Evolutionary conservation across 92 coral and sea anemone species (phyloP), one percentile per base, ranked within the genome.

Genomic region (Porites cylindrica): DNA sequence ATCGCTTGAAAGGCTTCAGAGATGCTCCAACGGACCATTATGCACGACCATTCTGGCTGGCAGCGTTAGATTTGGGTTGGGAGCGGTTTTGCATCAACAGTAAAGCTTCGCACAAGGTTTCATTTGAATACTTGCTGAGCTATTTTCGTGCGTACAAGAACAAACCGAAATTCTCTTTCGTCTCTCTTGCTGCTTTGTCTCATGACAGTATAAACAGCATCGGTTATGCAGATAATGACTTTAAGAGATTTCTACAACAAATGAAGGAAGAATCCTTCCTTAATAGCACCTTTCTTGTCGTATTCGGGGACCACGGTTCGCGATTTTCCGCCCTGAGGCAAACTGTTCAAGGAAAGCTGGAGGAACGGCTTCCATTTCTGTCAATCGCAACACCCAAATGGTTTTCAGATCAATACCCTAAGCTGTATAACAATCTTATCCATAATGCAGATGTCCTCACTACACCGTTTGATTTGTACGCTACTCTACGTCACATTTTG

Each of bases 391-490:
- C 86, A 52, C 98, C 98, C 14, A 23, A 59, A 13, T 94, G 98
- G 98, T 94, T 94, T 77, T 53, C 75, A n/a, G 29, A 72, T 76
- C 81, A 88, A 51, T 86, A 88, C 83, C 87, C 94, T 1, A 69
- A 85, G 1, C 11, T 93, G 38, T 84, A 79, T 66, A 72, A 84
- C 38, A 72, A 78, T 14, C 68, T 95, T 18, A 68, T 83, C 50
- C 89, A 63, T n/a, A 95, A 95, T 74, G 80, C 95, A 24, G 66
- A 84, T 19, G 69, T 87, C 50, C 83, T 95, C 23, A 95, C 96
- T 13, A 78, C 98, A 4, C 96, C 94, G 38, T 95, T 95, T 73
- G 98, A 95, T 61, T 88, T 94, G 4, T 91, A 93, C 76, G 98
- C 92, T 47, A 95, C 92, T 13, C 61, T 93, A 43, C 89, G 90